Evolutionary conservation across 2,113 vertebrate genomes (phyloP), one percentile per base, ranked within the genome.

Genomic region (Forbesichthys papilliferus): DNA sequence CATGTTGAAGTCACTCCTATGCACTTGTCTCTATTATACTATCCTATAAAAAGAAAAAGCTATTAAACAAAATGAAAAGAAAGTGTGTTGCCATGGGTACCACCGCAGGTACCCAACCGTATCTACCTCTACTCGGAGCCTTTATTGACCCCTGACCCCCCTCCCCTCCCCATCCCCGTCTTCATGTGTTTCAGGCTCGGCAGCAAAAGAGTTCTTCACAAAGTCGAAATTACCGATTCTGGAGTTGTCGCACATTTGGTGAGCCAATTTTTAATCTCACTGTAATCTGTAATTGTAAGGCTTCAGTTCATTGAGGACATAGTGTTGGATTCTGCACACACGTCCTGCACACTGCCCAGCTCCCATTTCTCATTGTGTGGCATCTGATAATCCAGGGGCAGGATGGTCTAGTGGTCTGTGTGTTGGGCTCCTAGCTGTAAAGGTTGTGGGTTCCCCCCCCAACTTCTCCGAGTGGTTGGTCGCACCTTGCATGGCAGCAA

Each of bases 201-300:
- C 96, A 77, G 97, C 97, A 82, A 99, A 99, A 93, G 97, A 99
- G 85, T 99, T 99, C 93, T 99, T 99, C 91, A 99, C 97, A 82
- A 99, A 99, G 90, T 99, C 97, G 77, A 99, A 99, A 81, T 93
- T 99, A 85, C 97, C 97, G 57, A 99, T 99, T 93, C 95, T 97
- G 92, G 97, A 99, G 90, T 89, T 99, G 91, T 99, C 97, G 82
- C 97, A 99, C 84, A 99, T 99, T 92, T 99, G 97, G 97, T 99
- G 93, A 96, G 97, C 82, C 57, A 0, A 51, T 61, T 61, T 16
- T 47, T 48, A 1, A 18, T 47, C 13, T 48, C 33, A 47, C 13
- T 9, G 34, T n/a, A 16, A 14, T 36, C 33, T 60, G 36, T 16
- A 16, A 16, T 34, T 13, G 11, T 4, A 3, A 9, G 16, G 14